Percentiles rank a stretch among this genome's conserved stretches.
These are phyloP conservation scores for Pithys albifrons DNA, from an alignment of 2,113 vertebrate genomes.

Conservation along the genomic window DNA sequence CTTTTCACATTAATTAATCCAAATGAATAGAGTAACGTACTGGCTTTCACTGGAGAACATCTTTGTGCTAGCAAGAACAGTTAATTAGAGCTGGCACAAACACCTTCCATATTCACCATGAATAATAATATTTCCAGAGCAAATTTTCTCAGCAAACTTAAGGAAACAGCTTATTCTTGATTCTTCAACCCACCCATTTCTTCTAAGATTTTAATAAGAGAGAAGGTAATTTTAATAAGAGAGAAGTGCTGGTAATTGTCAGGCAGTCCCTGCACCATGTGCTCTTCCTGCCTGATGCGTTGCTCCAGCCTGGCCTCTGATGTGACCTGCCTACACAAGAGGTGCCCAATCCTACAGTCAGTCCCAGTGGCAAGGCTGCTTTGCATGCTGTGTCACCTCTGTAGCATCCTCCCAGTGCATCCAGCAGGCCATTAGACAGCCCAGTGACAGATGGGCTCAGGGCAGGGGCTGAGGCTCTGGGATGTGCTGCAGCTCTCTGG, in stretches of 20 bases:
- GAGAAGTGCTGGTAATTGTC: neutral
- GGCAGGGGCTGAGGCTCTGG: neutral
- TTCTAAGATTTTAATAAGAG: neutral
- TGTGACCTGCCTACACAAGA: neutral
- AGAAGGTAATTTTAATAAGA: neutral
- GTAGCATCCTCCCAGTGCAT: neutral
- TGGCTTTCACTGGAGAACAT: neutral
- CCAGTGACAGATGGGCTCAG: neutral
- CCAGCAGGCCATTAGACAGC: neutral
- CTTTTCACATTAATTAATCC: constrained; percentile 37
- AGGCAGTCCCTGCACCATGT: neutral
- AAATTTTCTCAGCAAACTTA: neutral
- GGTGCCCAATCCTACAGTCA: neutral
- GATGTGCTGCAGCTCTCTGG: accelerated
- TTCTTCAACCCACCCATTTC: neutral
- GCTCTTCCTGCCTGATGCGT: neutral
- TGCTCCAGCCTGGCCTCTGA: neutral
- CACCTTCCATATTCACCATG: neutral
- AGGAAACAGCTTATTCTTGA: neutral
- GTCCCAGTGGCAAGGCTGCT: neutral
- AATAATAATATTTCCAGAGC: neutral
- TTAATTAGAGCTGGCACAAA: constrained; percentile 43
- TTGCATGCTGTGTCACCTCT: neutral
- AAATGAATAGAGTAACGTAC: neutral
- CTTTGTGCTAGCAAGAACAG: neutral